A percentile compares a stretch with the other conserved stretches of the same genome.
phyloP scores from a whole-genome alignment of 1,140 invertebrate genomes.

The Solenopsis fugax region DNA sequence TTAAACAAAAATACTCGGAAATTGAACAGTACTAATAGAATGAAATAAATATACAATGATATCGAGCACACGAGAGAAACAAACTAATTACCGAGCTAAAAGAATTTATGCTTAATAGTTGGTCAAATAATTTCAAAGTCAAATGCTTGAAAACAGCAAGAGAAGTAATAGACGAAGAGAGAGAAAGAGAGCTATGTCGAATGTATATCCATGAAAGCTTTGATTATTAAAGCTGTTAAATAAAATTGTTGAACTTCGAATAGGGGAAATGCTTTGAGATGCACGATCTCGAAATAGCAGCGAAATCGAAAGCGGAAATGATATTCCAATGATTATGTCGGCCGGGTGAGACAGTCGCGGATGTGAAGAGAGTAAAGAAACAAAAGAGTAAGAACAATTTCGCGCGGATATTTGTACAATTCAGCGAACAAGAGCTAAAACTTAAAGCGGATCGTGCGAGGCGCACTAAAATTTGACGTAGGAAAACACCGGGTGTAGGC shows the following conservation, averaged over 20 bases:
- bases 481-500: too few species aligned
- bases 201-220: background rate
- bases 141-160: too few species aligned
- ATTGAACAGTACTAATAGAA: too few species aligned
- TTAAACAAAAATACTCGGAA: too few species aligned
- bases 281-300: conserved; percentile 30
- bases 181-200: too few species aligned
- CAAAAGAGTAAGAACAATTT: background rate
- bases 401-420: background rate
- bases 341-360: background rate
- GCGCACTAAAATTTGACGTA: background rate
- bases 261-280: background rate
- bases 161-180: too few species aligned
- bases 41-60: too few species aligned
- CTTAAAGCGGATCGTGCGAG: background rate
- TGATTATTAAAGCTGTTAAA: background rate
- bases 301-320: conserved; percentile 54
- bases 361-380: background rate
- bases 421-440: background rate
- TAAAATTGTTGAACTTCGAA: background rate
- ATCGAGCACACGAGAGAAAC: too few species aligned
- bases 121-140: too few species aligned
- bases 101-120: too few species aligned
- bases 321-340: conserved; percentile 42
- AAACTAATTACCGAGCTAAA: too few species aligned